phyloP scores from a whole-genome alignment of 2,888 invertebrate genomes.

The Aphidius colemani region DNA sequence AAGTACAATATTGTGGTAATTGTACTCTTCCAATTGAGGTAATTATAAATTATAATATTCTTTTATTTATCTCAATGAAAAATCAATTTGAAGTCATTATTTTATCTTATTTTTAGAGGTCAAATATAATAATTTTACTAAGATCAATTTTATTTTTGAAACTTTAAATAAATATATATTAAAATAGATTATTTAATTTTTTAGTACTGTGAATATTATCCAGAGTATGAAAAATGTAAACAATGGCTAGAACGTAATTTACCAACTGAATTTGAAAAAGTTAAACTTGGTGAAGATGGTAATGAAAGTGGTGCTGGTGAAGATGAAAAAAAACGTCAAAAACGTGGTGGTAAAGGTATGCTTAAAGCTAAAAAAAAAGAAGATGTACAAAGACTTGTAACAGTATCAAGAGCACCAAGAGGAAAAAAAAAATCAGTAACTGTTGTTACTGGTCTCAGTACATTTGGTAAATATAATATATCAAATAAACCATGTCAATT shows the following conservation, averaged over 20 bases:
- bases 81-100: neutral
- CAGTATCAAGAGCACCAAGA: constrained; percentile 86
- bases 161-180: constrained; percentile 8
- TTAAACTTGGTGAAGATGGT: constrained; percentile 71
- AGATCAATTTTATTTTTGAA: too few relatives aligned
- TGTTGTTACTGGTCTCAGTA: constrained; percentile 92
- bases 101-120: neutral
- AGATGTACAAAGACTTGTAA: constrained; percentile 83
- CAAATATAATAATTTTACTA: neutral
- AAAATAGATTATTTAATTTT: constrained; percentile 39
- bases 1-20: constrained; percentile 90
- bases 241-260: constrained; percentile 94
- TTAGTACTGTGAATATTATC: constrained; percentile 97
- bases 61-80: too few relatives aligned
- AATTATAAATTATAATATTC: constrained; percentile 39
- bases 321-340: constrained; percentile 94
- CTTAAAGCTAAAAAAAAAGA: constrained; percentile 94
- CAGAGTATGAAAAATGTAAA: constrained; percentile 96
- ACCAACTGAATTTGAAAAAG: constrained; percentile 90
- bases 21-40: constrained; percentile 94
- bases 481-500: constrained; percentile 5
- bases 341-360: constrained; percentile 95
- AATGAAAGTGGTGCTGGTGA: constrained; percentile 75
- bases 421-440: constrained; percentile 99
- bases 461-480: constrained; percentile 73